Conservation (phyloP, 2,797 vertebrate genomes). For the Epinephelus awoara region DNA sequence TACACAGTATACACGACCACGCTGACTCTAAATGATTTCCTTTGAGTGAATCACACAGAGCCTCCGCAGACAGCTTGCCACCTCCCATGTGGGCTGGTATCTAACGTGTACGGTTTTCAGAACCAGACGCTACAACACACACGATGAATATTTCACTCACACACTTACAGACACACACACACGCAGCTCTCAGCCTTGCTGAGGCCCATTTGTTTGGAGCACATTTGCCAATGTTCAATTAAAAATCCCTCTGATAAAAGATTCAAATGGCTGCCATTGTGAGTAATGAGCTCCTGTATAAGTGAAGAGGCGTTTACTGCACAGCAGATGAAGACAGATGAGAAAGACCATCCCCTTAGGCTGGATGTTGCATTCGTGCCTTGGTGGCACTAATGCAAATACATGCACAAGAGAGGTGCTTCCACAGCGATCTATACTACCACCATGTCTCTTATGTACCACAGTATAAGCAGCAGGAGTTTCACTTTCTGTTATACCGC, state of each 20-base stretch:
- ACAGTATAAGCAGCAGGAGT: background rate
- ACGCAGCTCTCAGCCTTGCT: conserved; percentile 56
- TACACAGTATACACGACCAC: conserved; percentile 13
- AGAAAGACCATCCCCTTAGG: conserved; percentile 70
- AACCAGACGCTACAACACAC: conserved; percentile 67
- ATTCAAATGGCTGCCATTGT: conserved; percentile 83
- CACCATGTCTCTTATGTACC: conserved; percentile 6
- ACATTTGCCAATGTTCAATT: conserved; percentile 83
- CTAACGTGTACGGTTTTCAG: conserved; percentile 64
- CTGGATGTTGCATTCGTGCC: conserved; percentile 65
- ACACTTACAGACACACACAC: conserved; percentile 34
- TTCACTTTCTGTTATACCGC: background rate
- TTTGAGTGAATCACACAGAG: conserved; percentile 57
- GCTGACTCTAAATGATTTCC: conserved; percentile 41
- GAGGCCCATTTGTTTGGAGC: conserved; percentile 76
- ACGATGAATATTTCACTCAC: conserved; percentile 67
- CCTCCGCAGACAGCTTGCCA: conserved; percentile 60
- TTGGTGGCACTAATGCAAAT: conserved; percentile 75
- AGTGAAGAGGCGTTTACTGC: conserved; percentile 84
- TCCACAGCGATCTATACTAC: conserved; percentile 27
- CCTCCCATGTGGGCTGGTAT: conserved; percentile 65
- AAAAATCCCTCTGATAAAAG: conserved; percentile 83
- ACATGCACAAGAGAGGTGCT: conserved; percentile 41
- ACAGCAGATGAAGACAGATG: conserved; percentile 83
- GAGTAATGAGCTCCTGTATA: conserved; percentile 84